Conservation (phyloP, 2,797 vertebrate species). For the Enteromius unitaeniatus region DNA sequence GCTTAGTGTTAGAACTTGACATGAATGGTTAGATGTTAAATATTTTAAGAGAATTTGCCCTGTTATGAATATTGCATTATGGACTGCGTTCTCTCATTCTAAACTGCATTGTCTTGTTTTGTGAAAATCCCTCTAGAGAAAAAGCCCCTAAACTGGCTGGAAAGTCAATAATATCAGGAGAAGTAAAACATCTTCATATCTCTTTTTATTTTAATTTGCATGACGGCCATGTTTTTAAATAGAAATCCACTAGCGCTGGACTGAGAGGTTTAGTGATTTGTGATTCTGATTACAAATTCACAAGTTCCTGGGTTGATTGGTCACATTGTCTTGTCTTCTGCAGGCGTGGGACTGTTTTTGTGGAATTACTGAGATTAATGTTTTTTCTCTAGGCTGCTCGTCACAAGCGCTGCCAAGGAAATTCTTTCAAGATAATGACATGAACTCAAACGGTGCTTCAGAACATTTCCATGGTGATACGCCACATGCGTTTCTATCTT, state of each 20-base stretch:
- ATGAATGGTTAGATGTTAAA: slow-evolving; percentile 16
- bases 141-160: background rate
- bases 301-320: background rate
- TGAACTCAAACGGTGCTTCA: slow-evolving; percentile 29
- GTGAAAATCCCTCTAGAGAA: slow-evolving; percentile 4
- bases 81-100: background rate
- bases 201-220: background rate
- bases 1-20: slow-evolving; percentile 14
- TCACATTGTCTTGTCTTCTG: background rate
- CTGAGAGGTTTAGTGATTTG: background rate
- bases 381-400: background rate
- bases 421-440: slow-evolving; percentile 30
- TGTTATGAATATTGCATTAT: slow-evolving; percentile 7
- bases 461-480: slow-evolving; percentile 49
- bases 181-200: background rate
- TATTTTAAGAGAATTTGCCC: slow-evolving; percentile 28
- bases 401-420: slow-evolving; percentile 27
- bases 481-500: slow-evolving; percentile 15
- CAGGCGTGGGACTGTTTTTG: background rate
- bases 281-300: background rate
- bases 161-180: background rate
- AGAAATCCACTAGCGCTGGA: background rate
- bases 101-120: background rate
- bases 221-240: background rate
- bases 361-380: background rate